Percentiles rank a stretch among this genome's conserved stretches.
These are phyloP conservation scores for Pyrocoelia pectoralis DNA, from an alignment of 2,888 invertebrate genomes.

Conservation along the genomic window DNA sequence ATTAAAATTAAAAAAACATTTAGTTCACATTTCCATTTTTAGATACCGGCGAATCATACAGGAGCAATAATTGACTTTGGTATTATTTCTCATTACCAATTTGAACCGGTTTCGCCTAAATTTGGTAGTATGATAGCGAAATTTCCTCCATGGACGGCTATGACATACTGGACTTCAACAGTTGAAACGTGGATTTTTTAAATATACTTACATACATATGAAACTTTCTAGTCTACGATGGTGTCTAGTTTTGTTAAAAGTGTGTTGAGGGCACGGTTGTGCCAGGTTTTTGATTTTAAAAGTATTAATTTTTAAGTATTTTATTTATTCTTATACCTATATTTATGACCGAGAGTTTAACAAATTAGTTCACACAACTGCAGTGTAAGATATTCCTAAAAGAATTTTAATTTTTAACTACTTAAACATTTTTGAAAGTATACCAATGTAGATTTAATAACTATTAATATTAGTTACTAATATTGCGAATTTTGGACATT, in stretches of 20 bases:
- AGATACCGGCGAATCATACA: slow-evolving; percentile 58
- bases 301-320: not conserved
- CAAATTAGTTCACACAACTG: too few relatives aligned
- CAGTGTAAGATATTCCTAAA: not conserved
- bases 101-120: slow-evolving; percentile 62
- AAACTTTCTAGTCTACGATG: slow-evolving; percentile 20
- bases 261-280: not conserved
- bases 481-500: not conserved
- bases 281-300: not conserved
- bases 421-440: not conserved
- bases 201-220: slow-evolving; percentile 18
- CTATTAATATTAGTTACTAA: not conserved
- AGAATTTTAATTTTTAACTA: not conserved
- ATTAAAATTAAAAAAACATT: not conserved
- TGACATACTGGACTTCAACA: slow-evolving; percentile 75
- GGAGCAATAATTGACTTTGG: slow-evolving; percentile 66
- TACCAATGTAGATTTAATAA: too few relatives aligned
- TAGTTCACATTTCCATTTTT: slow-evolving; percentile 26
- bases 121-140: slow-evolving; percentile 65
- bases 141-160: slow-evolving; percentile 72
- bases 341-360: too few relatives aligned
- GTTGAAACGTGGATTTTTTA: slow-evolving; percentile 67
- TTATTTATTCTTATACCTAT: not conserved
- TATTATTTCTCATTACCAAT: slow-evolving; percentile 68
- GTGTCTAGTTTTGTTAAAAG: slow-evolving; percentile 5